These are phyloP conservation scores for Thunnus maccoyii DNA, from an alignment of 2,113 vertebrate genomes.

Conservation along the genomic window DNA sequence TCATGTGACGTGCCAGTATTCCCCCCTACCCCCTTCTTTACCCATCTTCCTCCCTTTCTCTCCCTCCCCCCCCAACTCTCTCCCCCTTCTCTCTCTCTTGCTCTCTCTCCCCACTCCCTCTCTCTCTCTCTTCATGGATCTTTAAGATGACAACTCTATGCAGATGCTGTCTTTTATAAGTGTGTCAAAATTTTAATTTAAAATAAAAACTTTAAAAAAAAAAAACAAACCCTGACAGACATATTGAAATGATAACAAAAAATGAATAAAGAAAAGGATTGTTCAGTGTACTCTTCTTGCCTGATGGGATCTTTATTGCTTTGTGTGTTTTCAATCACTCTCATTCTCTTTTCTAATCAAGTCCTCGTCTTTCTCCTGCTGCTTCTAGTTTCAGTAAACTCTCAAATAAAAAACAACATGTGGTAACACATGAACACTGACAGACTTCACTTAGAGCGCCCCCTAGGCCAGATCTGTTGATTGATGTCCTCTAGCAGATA, in stretches of 20 bases:
- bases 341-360: not conserved
- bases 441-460: no score
- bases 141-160: slow-evolving; percentile 91
- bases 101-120: slow-evolving; percentile 40
- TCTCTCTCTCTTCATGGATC: slow-evolving; percentile 83
- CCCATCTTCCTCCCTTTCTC: slow-evolving; percentile 26
- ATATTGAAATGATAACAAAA: slow-evolving; percentile 85
- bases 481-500: no score
- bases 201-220: slow-evolving; percentile 79
- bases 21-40: slow-evolving; percentile 48
- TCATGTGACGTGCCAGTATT: slow-evolving; percentile 87
- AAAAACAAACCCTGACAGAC: slow-evolving; percentile 86
- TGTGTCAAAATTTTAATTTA: slow-evolving; percentile 89
- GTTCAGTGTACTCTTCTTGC: slow-evolving; percentile 82
- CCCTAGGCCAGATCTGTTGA: no score
- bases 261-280: slow-evolving; percentile 87
- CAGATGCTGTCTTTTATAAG: slow-evolving; percentile 91
- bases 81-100: slow-evolving; percentile 12
- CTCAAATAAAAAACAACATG: no score
- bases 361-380: no score
- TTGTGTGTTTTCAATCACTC: slow-evolving; percentile 6
- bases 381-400: no score
- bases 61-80: not conserved
- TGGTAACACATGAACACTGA: no score
- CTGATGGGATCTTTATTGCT: slow-evolving; percentile 55